A percentile compares a stretch with the other conserved stretches of the same genome.
Conservation (phyloP, 2,113 vertebrate species). For the Heteronetta atricapilla region DNA sequence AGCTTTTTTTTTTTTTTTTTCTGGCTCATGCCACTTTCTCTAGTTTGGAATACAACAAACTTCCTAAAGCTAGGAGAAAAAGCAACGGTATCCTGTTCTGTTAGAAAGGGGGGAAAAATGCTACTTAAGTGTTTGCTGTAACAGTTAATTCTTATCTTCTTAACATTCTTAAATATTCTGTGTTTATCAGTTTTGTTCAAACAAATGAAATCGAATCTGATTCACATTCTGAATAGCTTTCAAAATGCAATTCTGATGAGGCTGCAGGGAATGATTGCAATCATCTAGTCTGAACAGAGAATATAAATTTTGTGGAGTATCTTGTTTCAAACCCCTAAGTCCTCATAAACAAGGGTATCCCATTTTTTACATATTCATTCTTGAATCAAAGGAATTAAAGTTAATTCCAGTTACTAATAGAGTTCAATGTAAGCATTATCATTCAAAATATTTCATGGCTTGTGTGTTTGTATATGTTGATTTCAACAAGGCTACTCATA, state of each 20-base stretch:
- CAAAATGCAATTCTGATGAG: not conserved
- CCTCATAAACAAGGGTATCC: not conserved
- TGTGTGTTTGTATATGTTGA: not conserved
- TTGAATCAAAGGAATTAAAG: not conserved
- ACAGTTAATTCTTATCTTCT: not conserved
- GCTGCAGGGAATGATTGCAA: not conserved
- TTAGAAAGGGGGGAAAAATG: not conserved
- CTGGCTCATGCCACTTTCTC: not conserved
- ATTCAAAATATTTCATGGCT: not conserved
- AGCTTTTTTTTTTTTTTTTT: not conserved
- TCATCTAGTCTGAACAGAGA: not conserved
- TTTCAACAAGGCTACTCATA: not conserved
- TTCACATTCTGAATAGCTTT: accelerated
- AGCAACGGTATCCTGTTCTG: not conserved
- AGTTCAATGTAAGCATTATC: not conserved
- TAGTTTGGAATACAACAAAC: not conserved
- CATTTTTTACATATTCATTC: not conserved
- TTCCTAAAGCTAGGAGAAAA: not conserved
- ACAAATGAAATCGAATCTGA: not conserved
- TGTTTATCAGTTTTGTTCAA: not conserved
- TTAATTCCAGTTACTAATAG: not conserved
- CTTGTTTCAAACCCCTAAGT: not conserved
- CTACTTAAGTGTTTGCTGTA: not conserved
- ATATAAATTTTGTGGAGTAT: not conserved
- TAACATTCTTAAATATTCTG: not conserved